A percentile compares a stretch with the other conserved stretches of the same genome.
phyloP scores from a whole-genome alignment of 2,888 invertebrate genomes.

The Hoplodrina blanda region DNA sequence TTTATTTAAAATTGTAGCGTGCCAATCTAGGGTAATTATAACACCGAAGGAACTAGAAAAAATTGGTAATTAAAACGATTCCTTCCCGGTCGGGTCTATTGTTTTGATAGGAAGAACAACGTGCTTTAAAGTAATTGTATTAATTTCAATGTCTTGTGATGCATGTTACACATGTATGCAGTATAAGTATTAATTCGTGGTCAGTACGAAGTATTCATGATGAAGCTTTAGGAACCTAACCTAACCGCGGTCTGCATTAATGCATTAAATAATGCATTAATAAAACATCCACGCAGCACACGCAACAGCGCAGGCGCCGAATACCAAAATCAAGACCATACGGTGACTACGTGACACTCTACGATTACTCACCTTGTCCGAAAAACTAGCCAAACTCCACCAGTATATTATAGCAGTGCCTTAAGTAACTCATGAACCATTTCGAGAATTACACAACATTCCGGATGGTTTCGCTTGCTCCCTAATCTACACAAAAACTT shows the following conservation, averaged over 20 bases:
- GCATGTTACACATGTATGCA: neutral
- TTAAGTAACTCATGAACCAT: conserved; percentile 28
- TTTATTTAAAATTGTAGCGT: too few relatives aligned
- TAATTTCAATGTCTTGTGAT: neutral
- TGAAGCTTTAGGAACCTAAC: neutral
- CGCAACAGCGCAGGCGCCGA: neutral
- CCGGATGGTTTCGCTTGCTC: conserved; percentile 41
- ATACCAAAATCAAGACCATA: conserved; percentile 28
- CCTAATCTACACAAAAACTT: conserved; percentile 53
- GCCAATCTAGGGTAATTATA: too few relatives aligned
- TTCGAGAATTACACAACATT: conserved; percentile 60
- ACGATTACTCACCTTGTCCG: conserved; percentile 46
- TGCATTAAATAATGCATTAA: neutral
- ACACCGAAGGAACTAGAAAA: too few relatives aligned
- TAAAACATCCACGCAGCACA: conserved; percentile 4
- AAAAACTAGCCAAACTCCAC: conserved; percentile 16
- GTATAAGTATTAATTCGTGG: neutral
- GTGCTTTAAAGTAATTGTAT: neutral
- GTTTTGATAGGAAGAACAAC: conserved; percentile 3
- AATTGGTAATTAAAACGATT: too few relatives aligned
- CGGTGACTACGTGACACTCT: conserved; percentile 26
- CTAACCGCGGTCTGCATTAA: conserved; percentile 28
- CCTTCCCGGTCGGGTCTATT: neutral
- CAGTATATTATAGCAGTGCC: neutral
- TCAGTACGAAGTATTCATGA: neutral